Conservation (phyloP, 2,888 invertebrate genomes). For the Phanerotoma sp. region DNA sequence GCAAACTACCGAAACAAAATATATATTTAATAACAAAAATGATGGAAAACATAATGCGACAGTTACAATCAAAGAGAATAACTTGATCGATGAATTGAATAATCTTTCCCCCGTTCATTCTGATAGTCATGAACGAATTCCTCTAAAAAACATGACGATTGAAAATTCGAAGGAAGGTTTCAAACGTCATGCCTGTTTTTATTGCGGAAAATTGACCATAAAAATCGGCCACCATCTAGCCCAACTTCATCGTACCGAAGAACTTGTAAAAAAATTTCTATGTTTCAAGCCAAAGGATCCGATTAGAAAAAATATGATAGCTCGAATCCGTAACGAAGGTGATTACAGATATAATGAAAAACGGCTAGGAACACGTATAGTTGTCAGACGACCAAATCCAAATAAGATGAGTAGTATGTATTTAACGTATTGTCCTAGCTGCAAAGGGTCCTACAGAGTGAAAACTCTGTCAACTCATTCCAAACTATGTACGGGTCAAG, state of each 20-base stretch:
- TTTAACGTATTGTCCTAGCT: neutral
- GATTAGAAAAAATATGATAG: neutral
- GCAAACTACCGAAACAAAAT: too few relatives aligned
- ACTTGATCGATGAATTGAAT: too few relatives aligned
- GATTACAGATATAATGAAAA: neutral
- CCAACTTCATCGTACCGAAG: neutral
- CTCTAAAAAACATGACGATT: too few relatives aligned
- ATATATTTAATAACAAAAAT: too few relatives aligned
- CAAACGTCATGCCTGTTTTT: neutral
- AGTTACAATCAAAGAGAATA: too few relatives aligned
- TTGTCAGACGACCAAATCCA: neutral
- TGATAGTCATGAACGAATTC: too few relatives aligned
- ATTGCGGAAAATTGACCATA: neutral
- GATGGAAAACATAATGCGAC: too few relatives aligned
- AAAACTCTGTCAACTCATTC: neutral
- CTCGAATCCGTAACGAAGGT: neutral
- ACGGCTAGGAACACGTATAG: neutral
- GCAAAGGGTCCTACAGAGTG: neutral
- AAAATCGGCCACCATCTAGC: neutral
- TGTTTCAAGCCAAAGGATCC: too few relatives aligned
- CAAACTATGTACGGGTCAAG: neutral
- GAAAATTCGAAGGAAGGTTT: neutral
- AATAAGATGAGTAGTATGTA: neutral
- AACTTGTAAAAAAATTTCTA: neutral
- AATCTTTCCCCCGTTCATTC: too few relatives aligned